Conservation (phyloP, 2,113 vertebrate genomes). For the Artemisiospiza belli region DNA sequence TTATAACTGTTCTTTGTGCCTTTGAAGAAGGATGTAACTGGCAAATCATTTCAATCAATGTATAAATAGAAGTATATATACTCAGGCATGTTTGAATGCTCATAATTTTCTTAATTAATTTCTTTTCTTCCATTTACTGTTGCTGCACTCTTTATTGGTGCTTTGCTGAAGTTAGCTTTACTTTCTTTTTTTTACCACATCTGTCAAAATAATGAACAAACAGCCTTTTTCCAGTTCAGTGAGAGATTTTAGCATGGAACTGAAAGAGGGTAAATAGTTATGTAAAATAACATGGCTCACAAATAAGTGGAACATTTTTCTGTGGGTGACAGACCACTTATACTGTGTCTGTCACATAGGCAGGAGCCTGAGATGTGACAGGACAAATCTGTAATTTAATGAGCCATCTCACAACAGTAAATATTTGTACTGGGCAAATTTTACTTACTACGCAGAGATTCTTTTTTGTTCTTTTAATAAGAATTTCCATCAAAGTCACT, state of each 20-base stretch:
- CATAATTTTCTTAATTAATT: slow-evolving; percentile 29
- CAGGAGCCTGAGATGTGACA: slow-evolving; percentile 1
- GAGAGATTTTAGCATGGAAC: neutral
- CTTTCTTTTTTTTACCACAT: neutral
- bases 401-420: slow-evolving; percentile 24
- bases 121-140: neutral
- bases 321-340: neutral
- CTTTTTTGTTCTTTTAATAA: slow-evolving; percentile 43
- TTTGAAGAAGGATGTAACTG: neutral
- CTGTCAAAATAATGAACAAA: slow-evolving; percentile 33
- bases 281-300: neutral
- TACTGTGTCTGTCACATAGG: neutral
- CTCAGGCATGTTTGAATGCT: neutral
- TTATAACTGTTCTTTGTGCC: neutral
- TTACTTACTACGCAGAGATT: neutral
- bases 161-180: neutral
- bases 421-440: slow-evolving; percentile 31
- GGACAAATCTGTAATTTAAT: slow-evolving; percentile 48
- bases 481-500: slow-evolving; percentile 9
- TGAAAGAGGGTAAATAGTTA: neutral
- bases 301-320: slow-evolving; percentile 13
- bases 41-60: neutral
- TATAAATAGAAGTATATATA: slow-evolving; percentile 3
- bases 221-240: neutral
- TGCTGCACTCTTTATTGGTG: neutral